A percentile compares a stretch with the other conserved stretches of the same genome.
phyloP scores from a whole-genome alignment of 2,888 invertebrate genomes.

The Aporophyla lueneburgensis region DNA sequence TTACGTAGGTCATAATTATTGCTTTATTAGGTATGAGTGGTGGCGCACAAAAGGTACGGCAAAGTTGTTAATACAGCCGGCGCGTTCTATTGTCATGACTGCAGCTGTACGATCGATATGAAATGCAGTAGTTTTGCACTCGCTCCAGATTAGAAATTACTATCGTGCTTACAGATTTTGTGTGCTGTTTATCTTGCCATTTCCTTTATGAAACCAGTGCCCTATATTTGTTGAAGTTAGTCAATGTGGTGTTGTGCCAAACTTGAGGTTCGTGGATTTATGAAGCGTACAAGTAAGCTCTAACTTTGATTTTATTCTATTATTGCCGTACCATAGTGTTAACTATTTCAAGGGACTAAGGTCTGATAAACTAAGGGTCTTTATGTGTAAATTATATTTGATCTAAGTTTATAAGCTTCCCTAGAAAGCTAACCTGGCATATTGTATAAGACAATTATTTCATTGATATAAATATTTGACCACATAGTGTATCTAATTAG shows the following conservation, averaged over 20 bases:
- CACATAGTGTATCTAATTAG: neutral
- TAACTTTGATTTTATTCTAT: neutral
- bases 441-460: neutral
- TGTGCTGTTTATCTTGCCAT: slow-evolving; percentile 34
- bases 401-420: neutral
- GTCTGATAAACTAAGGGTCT: neutral
- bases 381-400: neutral
- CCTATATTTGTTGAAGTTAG: slow-evolving; percentile 25
- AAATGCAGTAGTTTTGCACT: slow-evolving; percentile 58
- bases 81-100: slow-evolving; percentile 66
- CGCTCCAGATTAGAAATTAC: slow-evolving; percentile 61
- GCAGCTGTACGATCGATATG: slow-evolving; percentile 76
- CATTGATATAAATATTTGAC: neutral
- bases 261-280: slow-evolving; percentile 17
- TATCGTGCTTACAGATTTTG: slow-evolving; percentile 44
- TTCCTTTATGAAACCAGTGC: slow-evolving; percentile 42
- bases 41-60: slow-evolving; percentile 45
- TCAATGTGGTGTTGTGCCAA: slow-evolving; percentile 33
- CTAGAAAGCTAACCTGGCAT: neutral
- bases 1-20: slow-evolving; percentile 41
- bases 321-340: neutral
- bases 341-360: neutral
- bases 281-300: slow-evolving; percentile 36
- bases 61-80: slow-evolving; percentile 52
- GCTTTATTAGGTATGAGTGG: slow-evolving; percentile 38